phyloP scores from a whole-genome alignment of 2,888 invertebrate genomes.

The Cantharis rufa region DNA sequence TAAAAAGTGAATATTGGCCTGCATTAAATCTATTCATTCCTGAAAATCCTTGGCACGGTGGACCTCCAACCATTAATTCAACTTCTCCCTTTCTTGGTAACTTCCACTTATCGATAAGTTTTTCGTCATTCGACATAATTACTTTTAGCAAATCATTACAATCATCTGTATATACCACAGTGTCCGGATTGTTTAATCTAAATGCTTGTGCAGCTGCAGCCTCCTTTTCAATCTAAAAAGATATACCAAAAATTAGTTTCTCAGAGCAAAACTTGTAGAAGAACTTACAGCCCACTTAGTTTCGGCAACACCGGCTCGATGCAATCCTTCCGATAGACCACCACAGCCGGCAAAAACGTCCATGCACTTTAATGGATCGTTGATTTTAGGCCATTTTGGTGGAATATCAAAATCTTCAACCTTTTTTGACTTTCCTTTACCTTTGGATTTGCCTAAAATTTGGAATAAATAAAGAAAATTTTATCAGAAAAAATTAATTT shows the following conservation, averaged over 20 bases:
- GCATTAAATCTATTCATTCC: conserved; percentile 89
- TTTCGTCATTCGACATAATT: conserved; percentile 64
- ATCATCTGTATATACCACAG: conserved; percentile 80
- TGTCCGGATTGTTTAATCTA: conserved; percentile 72
- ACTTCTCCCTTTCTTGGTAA: conserved; percentile 80
- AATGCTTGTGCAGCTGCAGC: conserved; percentile 80
- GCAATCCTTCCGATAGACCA: conserved; percentile 76
- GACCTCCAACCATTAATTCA: conserved; percentile 82
- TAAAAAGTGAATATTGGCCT: conserved; percentile 81
- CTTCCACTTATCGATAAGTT: conserved; percentile 46
- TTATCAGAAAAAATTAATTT: conserved; percentile 36
- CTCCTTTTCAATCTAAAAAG: conserved; percentile 68
- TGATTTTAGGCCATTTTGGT: conserved; percentile 51
- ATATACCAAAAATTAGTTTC: background rate
- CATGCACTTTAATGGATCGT: conserved; percentile 66
- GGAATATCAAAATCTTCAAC: conserved; percentile 35
- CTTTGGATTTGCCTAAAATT: conserved; percentile 47
- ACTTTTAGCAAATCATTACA: conserved; percentile 73
- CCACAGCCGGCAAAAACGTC: conserved; percentile 90
- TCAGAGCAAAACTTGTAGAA: conserved; percentile 2
- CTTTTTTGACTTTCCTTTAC: conserved; percentile 64
- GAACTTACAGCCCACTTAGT: conserved; percentile 71
- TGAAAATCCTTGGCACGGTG: conserved; percentile 88
- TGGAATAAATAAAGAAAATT: background rate
- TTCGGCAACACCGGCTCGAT: conserved; percentile 70